Conservation (phyloP, 2,888 invertebrate species). For the Bruchidius siliquastri region DNA sequence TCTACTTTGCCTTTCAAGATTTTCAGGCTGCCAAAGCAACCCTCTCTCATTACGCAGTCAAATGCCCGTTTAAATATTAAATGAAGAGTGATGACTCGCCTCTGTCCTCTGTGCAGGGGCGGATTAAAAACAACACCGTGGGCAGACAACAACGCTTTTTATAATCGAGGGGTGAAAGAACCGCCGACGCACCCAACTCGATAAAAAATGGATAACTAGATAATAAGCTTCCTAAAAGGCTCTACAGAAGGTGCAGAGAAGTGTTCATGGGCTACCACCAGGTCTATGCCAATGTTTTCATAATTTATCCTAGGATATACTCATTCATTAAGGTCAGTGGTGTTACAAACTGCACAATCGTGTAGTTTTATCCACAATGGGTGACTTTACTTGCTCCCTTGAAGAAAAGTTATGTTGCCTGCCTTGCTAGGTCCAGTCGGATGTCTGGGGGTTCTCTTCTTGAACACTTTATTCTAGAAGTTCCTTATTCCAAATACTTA, state of each 20-base stretch:
- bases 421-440: too few species aligned
- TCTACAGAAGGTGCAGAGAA: not conserved
- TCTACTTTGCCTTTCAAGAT: not conserved
- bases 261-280: too few species aligned
- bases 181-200: not conserved
- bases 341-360: too few species aligned
- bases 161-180: not conserved
- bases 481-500: too few species aligned
- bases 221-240: not conserved
- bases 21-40: slow-evolving; percentile 15
- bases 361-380: too few species aligned
- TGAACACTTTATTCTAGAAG: too few species aligned
- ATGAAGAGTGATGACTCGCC: slow-evolving; percentile 45
- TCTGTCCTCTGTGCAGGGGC: not conserved
- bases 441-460: too few species aligned
- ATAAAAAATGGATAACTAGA: not conserved
- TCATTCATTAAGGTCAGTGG: too few species aligned
- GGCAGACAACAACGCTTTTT: not conserved
- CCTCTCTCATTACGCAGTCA: slow-evolving; percentile 45
- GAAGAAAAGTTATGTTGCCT: too few species aligned
- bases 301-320: too few species aligned
- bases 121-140: not conserved
- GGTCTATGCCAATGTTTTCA: too few species aligned
- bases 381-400: too few species aligned
- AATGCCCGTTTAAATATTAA: slow-evolving; percentile 48